A percentile compares a stretch with the other conserved stretches of the same genome.
Conservation (phyloP, 2,797 vertebrate species). For the Falco rusticolus region DNA sequence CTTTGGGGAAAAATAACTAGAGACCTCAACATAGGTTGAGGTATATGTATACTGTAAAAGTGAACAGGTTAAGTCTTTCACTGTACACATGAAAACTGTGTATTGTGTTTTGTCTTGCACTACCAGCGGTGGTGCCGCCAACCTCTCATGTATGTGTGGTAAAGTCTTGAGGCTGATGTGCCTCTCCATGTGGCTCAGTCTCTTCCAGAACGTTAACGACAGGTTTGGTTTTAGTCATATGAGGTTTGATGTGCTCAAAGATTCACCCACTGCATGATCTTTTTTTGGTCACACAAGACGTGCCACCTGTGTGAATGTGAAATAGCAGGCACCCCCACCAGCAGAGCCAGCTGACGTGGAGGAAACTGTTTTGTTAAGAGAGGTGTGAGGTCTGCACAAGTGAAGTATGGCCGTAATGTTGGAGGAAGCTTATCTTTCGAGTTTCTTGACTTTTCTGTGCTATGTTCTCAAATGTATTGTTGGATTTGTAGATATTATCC, state of each 20-base stretch:
- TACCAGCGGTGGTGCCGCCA: background rate
- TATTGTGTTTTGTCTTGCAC: background rate
- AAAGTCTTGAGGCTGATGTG: background rate
- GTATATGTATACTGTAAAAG: background rate
- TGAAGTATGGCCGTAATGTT: background rate
- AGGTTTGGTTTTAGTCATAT: background rate
- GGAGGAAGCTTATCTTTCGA: background rate
- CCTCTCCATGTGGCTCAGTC: fast-evolving
- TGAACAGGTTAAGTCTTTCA: background rate
- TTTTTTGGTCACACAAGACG: fast-evolving
- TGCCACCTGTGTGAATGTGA: background rate
- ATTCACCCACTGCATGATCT: background rate
- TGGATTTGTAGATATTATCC: background rate
- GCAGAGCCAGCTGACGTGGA: fast-evolving
- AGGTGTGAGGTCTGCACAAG: background rate
- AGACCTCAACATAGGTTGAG: background rate
- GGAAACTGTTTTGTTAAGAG: background rate
- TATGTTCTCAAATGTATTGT: background rate
- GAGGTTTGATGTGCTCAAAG: background rate
- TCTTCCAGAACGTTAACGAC: background rate
- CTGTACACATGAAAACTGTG: no score
- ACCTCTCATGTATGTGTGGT: fast-evolving
- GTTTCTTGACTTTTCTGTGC: background rate
- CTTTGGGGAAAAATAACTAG: background rate
- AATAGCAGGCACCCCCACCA: background rate